phyloP scores from a whole-genome alignment of 2,888 invertebrate genomes.

The Xylocampa areola region DNA sequence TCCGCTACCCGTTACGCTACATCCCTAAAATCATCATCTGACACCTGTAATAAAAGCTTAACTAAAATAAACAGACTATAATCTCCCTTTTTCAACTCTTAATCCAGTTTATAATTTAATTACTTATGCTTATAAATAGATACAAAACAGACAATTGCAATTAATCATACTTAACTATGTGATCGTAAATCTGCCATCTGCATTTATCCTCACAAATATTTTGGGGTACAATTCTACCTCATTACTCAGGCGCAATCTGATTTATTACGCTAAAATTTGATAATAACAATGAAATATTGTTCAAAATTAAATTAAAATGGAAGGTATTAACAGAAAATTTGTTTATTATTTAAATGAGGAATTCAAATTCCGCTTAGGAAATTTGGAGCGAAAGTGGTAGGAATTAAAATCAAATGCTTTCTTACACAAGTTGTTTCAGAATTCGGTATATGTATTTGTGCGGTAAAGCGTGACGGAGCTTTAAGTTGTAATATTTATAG shows the following conservation, averaged over 20 bases:
- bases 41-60: too few species aligned
- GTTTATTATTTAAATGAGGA: constrained; percentile 10
- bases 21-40: too few species aligned
- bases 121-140: constrained; percentile 15
- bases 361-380: constrained; percentile 4
- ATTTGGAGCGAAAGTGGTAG: not conserved
- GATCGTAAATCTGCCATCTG: constrained; percentile 47
- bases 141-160: constrained; percentile 14
- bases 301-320: constrained; percentile 24
- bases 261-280: constrained; percentile 45
- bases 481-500: too few species aligned
- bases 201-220: constrained; percentile 37
- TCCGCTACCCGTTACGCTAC: too few species aligned
- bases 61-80: too few species aligned
- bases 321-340: constrained; percentile 9
- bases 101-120: constrained; percentile 12
- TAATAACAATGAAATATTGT: constrained; percentile 38
- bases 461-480: too few species aligned
- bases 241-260: constrained; percentile 39
- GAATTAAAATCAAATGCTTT: constrained; percentile 1
- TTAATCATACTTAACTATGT: constrained; percentile 38
- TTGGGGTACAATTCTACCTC: constrained; percentile 17
- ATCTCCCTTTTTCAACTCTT: too few species aligned
- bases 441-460: too few species aligned
- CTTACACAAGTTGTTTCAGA: not conserved